A percentile compares a stretch with the other conserved stretches of the same genome.
These are phyloP conservation scores for Apis dorsata DNA, from an alignment of 1,140 invertebrate species.

Conservation along the genomic window DNA sequence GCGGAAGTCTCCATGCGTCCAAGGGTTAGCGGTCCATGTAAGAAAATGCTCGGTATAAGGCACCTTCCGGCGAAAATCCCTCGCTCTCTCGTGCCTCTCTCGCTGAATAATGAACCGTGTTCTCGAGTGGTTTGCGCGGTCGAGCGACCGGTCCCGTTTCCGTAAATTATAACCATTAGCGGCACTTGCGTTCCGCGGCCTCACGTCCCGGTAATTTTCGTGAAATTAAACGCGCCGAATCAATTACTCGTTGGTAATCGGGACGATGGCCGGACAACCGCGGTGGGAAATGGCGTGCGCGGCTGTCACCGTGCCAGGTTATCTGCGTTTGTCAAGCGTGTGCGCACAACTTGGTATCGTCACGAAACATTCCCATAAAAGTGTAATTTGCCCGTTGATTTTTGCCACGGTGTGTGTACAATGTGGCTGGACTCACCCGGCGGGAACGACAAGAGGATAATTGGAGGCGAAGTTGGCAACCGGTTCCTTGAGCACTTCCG, in stretches of 20 bases:
- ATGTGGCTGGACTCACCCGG: neutral
- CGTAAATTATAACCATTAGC: constrained; percentile 79
- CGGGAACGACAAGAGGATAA: constrained; percentile 28
- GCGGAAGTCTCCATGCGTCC: constrained; percentile 35
- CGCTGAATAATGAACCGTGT: constrained; percentile 72
- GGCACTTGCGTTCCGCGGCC: constrained; percentile 74
- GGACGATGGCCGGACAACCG: neutral
- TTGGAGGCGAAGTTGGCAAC: constrained; percentile 15
- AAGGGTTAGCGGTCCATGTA: neutral
- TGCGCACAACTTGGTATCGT: neutral
- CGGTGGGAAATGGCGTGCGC: constrained; percentile 56
- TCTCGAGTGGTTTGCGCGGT: constrained; percentile 72
- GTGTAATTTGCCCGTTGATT: constrained; percentile 30
- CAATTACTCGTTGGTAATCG: constrained; percentile 70
- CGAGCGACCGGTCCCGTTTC: constrained; percentile 73
- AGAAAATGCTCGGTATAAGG: constrained; percentile 26
- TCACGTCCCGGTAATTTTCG: constrained; percentile 75
- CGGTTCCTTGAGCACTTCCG: constrained; percentile 25
- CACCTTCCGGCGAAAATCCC: constrained; percentile 35
- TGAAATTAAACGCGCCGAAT: constrained; percentile 79
- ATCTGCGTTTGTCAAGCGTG: constrained; percentile 54
- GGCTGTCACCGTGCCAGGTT: constrained; percentile 54
- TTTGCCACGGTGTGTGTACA: constrained; percentile 7
- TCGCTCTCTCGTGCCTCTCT: neutral
- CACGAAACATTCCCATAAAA: constrained; percentile 24